phyloP scores from a whole-genome alignment of 2,113 vertebrate species.

The Cygnus buccinator region DNA sequence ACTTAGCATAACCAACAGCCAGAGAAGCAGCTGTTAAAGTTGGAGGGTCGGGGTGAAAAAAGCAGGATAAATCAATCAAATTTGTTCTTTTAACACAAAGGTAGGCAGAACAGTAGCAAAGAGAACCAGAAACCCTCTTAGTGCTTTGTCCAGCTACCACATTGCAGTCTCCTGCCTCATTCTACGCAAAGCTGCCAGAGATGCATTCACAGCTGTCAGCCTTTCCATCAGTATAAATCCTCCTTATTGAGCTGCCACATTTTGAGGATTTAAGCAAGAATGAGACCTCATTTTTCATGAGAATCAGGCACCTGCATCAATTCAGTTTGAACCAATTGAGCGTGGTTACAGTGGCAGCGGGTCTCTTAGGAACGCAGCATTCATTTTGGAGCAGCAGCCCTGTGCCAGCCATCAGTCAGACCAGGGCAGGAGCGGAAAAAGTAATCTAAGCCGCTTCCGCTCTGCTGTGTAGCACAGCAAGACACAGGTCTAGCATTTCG shows the following conservation, averaged over 20 bases:
- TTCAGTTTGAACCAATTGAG: fast-evolving
- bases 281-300: fast-evolving
- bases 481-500: fast-evolving
- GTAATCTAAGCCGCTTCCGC: fast-evolving
- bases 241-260: fast-evolving
- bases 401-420: fast-evolving
- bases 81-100: background rate
- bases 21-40: background rate
- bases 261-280: background rate
- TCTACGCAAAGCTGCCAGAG: background rate
- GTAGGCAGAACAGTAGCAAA: background rate
- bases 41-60: fast-evolving
- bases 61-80: background rate
- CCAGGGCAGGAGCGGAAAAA: fast-evolving
- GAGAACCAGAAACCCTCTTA: background rate
- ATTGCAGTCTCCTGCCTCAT: background rate
- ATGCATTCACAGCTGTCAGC: background rate
- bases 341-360: fast-evolving
- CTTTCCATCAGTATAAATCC: background rate
- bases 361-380: background rate
- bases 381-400: background rate
- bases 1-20: background rate
- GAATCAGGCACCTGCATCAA: fast-evolving
- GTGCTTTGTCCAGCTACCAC: background rate
- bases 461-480: fast-evolving